Conservation (phyloP, 2,888 invertebrate genomes). For the Apamea monoglypha region DNA sequence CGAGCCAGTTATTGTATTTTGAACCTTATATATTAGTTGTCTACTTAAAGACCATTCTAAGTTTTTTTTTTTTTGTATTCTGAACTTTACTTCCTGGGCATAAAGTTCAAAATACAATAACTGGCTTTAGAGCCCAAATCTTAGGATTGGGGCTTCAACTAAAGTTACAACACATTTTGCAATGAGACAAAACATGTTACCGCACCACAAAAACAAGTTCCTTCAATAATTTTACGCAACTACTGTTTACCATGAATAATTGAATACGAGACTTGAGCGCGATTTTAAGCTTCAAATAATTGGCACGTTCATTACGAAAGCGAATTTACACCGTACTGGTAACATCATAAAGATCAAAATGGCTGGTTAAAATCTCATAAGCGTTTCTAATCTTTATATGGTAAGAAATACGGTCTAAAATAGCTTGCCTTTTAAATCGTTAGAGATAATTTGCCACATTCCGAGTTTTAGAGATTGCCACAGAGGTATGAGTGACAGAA, state of each 20-base stretch:
- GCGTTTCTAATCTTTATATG: neutral
- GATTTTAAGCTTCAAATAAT: neutral
- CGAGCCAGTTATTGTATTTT: neutral
- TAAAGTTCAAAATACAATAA: slow-evolving; percentile 2
- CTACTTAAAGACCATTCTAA: too few species aligned
- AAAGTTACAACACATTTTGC: neutral
- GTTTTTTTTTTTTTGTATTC: neutral
- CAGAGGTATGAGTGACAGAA: neutral
- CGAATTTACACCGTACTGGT: neutral
- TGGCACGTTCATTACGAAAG: neutral
- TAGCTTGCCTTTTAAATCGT: neutral
- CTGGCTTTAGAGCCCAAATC: too few species aligned
- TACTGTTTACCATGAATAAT: neutral
- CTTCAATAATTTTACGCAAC: neutral
- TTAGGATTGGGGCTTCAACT: neutral
- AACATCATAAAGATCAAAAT: neutral
- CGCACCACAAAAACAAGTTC: neutral
- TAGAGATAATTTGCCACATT: neutral
- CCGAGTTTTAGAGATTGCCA: neutral
- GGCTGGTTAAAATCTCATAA: neutral
- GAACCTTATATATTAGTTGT: too few species aligned
- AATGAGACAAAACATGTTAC: neutral
- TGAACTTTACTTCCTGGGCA: neutral
- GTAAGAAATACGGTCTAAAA: neutral
- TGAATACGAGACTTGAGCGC: neutral